A percentile compares a stretch with the other conserved stretches of the same genome.
phyloP scores from a whole-genome alignment of 2,113 vertebrate species.

The Pedetes capensis region DNA sequence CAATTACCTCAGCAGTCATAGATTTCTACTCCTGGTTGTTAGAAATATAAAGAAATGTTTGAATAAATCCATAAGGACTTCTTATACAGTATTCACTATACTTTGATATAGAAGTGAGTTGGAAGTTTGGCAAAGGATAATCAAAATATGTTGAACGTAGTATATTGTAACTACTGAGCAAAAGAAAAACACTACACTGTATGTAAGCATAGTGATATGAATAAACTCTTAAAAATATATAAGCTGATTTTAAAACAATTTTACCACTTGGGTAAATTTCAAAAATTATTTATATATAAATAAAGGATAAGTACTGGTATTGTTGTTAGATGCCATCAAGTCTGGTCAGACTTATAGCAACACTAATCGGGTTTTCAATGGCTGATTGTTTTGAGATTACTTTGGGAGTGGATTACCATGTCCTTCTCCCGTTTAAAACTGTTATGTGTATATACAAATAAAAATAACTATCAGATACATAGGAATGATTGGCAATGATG shows the following conservation, averaged over 20 bases:
- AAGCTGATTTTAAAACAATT: neutral
- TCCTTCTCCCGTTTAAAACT: no score
- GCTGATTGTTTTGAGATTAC: no score
- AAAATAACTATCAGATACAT: neutral
- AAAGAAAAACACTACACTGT: neutral
- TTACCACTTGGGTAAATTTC: neutral
- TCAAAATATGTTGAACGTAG: neutral
- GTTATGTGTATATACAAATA: neutral
- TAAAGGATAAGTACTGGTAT: neutral
- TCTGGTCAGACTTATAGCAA: no score
- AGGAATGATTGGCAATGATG: fast-evolving
- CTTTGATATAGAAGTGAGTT: neutral
- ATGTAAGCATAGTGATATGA: neutral
- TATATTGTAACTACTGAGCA: neutral
- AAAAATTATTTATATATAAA: neutral
- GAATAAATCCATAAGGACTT: neutral
- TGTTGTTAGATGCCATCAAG: no score
- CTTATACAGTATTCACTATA: neutral
- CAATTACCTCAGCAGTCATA: neutral
- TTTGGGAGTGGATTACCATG: no score
- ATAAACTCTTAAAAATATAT: neutral
- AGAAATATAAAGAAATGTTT: neutral
- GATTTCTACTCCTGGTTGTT: neutral
- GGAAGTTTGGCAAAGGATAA: neutral
- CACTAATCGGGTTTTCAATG: no score